Evolutionary conservation across 1,140 invertebrate genomes (phyloP), one percentile per base, ranked within the genome.

Genomic region (Cecropterus lyciades): DNA sequence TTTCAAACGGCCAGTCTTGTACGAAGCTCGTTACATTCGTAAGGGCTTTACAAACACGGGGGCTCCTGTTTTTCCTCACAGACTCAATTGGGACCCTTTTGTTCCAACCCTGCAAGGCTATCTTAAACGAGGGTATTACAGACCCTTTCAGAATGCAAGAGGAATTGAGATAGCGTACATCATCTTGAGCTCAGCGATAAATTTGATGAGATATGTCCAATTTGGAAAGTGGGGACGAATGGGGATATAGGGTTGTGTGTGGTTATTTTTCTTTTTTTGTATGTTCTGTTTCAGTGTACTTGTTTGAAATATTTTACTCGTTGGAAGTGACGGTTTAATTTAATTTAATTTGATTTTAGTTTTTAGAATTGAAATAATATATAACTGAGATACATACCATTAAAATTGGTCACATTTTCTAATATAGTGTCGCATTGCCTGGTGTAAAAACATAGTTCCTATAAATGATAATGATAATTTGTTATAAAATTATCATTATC

Each of bases 51-150:
- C 78, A 80, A 80, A 80, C 74, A 77, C 67, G 72, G 65, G 10
- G 56, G 51, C 24, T 37, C 65, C 72, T 63, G 71, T 77, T 79
- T 77, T 79, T 75, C 64, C 77, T 72, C 63, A 42, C 67, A 64
- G 76, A 73, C 75, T 77, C 77, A 77, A 82, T 82, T 79, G 70
- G 59, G 33, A n/a, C 65, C 70, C 70, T 77, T 56, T 82, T 80
- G 75, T 79, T 73, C 70, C 55, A 72, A 72, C 48, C 74, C 76
- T 56, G 59, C 69, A 67, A 66, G 71, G 68, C 67, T 62, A 69
- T 73, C 65, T 70, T 72, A 77, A 72, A 75, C 67, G 67, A 75
- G 72, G 59, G 63, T 73, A 68, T 67, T 72, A 63, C 45, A 63
- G 59, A 73, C 55, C 70, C 67, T 75, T 75, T 63, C 60, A 52